Percentiles rank a stretch among this genome's conserved stretches.
phyloP scores from a whole-genome alignment of 2,888 invertebrate species.

The Lingula anatina region DNA sequence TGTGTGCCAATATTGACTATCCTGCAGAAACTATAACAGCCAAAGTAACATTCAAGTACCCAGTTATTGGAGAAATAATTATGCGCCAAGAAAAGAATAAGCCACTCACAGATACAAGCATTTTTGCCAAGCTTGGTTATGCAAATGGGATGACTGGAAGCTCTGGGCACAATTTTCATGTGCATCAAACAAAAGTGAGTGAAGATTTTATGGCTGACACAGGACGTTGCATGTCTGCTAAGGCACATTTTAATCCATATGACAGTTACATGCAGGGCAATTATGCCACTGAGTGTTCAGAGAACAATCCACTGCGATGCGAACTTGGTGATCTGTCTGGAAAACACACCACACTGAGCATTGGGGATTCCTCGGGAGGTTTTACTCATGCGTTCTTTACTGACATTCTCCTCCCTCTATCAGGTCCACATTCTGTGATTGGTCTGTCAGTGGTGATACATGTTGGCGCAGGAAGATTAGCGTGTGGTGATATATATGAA shows the following conservation, averaged over 20 bases:
- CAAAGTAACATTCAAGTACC: constrained; percentile 77
- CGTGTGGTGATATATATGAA: constrained; percentile 63
- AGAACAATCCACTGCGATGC: constrained; percentile 74
- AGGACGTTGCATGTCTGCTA: constrained; percentile 65
- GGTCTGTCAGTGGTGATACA: constrained; percentile 81
- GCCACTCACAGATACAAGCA: constrained; percentile 78
- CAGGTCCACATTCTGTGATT: constrained; percentile 69
- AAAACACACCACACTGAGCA: constrained; percentile 27
- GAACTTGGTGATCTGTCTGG: constrained; percentile 74
- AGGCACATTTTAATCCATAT: constrained; percentile 72
- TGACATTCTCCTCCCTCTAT: constrained; percentile 70
- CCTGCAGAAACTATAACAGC: constrained; percentile 64
- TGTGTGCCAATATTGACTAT: constrained; percentile 53
- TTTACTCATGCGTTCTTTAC: constrained; percentile 58
- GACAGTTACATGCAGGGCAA: constrained; percentile 54
- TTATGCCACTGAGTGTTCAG: constrained; percentile 19
- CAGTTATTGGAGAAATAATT: constrained; percentile 77
- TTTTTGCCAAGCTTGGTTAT: constrained; percentile 80
- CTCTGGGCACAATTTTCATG: constrained; percentile 66
- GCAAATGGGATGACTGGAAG: constrained; percentile 69
- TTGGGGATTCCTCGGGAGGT: constrained; percentile 8
- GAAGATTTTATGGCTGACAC: constrained; percentile 12
- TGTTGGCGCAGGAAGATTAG: constrained; percentile 69
- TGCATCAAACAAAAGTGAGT: constrained; percentile 66
- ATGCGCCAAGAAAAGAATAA: constrained; percentile 75